Base-by-base conservation (phyloP, 2,888 invertebrate genomes). In the Coenonympha arcania region DNA sequence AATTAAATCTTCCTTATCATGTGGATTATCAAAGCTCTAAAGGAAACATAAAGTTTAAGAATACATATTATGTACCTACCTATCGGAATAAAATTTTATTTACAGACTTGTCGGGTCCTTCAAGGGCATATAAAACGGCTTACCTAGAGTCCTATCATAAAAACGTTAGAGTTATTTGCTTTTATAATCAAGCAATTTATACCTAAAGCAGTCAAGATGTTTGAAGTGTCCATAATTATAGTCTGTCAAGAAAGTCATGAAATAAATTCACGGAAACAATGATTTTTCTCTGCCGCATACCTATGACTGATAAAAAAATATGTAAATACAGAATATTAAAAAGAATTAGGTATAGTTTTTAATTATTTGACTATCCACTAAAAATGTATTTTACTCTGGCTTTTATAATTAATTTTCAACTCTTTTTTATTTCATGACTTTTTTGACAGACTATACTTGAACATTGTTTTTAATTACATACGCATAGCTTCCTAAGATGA, bases 171-270 rank as follows among this genome's bases (percentile, higher is more conserved):
- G 15, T 55, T 45, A 52, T 52, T 52, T 26, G 31, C 36, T 50
- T 43, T 13, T 26, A 53, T 49, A 45, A 46, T 52, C 30, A 52
- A 39, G 45, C 43, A 46, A 48, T 44, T 48, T 50, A 36, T 53
- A 50, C 41, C 41, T 45, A 48, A 47, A 53, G 50, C 44, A 47
- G 42, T 42, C 47, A 54, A 48, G 55, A 55, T 52, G 44, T 49
- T 48, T 43, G 30, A 52, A 45, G 40, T 52, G 39, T 26, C 50
- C 33, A 44, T 55, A 52, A 52, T 55, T 45, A n/a, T n/a, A n/a
- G n/a, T n/a, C n/a, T n/a, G n/a, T n/a, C n/a, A n/a, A n/a, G n/a
- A n/a, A n/a, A n/a, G n/a, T n/a, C n/a, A n/a, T n/a, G n/a, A n/a
- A n/a, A n/a, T n/a, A n/a, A n/a, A n/a, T n/a, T n/a, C n/a, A n/a